phyloP scores from a whole-genome alignment of 2,888 invertebrate species.

The Chrysotoxum bicinctum region DNA sequence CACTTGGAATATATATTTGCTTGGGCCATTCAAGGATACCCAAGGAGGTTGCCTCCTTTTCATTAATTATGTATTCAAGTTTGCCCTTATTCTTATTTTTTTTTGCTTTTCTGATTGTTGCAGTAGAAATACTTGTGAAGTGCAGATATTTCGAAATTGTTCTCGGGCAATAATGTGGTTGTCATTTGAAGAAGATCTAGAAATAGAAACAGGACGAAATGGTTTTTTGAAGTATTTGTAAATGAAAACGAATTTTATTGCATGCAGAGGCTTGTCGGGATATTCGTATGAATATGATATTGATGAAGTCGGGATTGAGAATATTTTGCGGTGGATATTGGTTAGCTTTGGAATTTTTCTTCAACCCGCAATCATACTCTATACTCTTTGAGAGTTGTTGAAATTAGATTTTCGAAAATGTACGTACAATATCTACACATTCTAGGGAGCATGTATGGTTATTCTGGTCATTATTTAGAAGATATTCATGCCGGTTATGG shows the following conservation, averaged over 20 bases:
- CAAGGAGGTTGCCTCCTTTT: slow-evolving; percentile 7
- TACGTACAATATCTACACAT: too few relatives aligned
- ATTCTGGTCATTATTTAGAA: too few relatives aligned
- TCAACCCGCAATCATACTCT: too few relatives aligned
- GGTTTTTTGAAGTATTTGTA: background rate
- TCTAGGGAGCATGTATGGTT: too few relatives aligned
- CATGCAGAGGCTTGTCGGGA: background rate
- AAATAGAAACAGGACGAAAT: background rate
- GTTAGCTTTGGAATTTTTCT: background rate
- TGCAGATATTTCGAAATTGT: slow-evolving; percentile 37
- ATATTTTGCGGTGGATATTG: background rate
- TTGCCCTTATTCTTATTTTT: slow-evolving; percentile 6
- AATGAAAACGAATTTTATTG: slow-evolving; percentile 8
- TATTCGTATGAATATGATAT: background rate
- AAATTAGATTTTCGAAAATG: too few relatives aligned
- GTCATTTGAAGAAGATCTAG: slow-evolving; percentile 8
- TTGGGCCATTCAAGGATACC: background rate
- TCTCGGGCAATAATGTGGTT: slow-evolving; percentile 32
- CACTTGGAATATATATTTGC: slow-evolving; percentile 9
- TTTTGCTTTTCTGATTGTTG: slow-evolving; percentile 25
- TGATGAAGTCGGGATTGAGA: background rate
- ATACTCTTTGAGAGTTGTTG: too few relatives aligned
- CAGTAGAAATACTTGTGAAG: slow-evolving; percentile 36
- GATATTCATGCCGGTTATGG: too few relatives aligned
- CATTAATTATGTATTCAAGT: slow-evolving; percentile 57